A percentile compares a stretch with the other conserved stretches of the same genome.
phyloP scores from a whole-genome alignment of 2,797 vertebrate genomes.

The Melanotaenia boesemani region DNA sequence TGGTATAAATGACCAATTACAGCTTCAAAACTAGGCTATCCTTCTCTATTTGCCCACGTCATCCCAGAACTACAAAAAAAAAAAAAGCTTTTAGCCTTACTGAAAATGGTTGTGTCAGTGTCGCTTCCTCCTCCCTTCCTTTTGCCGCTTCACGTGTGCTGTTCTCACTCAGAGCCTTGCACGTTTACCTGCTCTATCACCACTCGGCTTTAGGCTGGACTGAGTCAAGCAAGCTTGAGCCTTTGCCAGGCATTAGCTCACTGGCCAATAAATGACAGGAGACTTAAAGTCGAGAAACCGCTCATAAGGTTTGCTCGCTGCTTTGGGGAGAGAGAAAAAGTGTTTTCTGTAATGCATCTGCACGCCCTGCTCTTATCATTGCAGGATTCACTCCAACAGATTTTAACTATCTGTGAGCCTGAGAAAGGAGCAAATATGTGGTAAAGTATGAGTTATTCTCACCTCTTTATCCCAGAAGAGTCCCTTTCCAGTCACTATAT shows the following conservation, averaged over 20 bases:
- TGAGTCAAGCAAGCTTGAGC: conserved; percentile 55
- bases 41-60: too few species aligned
- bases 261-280: conserved; percentile 36
- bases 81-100: background rate
- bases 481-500: conserved; percentile 57
- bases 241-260: conserved; percentile 57
- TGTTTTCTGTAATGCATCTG: conserved; percentile 49
- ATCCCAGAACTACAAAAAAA: background rate
- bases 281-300: conserved; percentile 22
- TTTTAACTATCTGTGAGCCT: conserved; percentile 89
- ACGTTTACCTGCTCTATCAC: conserved; percentile 43
- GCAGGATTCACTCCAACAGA: conserved; percentile 91
- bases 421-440: conserved; percentile 82
- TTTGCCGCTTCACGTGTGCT: conserved; percentile 47
- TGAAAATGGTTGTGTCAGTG: background rate
- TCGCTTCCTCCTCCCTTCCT: conserved; percentile 23
- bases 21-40: background rate
- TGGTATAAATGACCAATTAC: background rate
- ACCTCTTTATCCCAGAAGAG: conserved; percentile 33
- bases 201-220: conserved; percentile 44
- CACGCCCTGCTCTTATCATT: conserved; percentile 86
- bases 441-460: conserved; percentile 82
- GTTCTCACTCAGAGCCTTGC: conserved; percentile 14
- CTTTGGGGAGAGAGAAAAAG: background rate
- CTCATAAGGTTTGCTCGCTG: background rate